A percentile compares a stretch with the other conserved stretches of the same genome.
Evolutionary conservation across 1,140 invertebrate species (phyloP).

Genomic region (Danaus melanippus): DNA sequence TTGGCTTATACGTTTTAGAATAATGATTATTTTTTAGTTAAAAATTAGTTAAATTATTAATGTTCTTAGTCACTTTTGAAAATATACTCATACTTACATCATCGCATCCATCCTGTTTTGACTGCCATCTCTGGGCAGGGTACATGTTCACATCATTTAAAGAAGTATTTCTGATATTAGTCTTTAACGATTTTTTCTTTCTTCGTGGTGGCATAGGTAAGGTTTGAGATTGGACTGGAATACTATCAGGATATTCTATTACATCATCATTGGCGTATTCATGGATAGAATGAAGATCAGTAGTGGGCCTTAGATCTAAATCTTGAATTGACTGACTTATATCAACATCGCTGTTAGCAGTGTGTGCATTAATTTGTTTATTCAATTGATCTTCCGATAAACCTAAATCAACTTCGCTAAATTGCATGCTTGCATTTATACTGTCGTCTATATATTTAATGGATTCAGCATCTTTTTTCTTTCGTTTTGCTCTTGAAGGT

Average conservation of each 20-base stretch:
- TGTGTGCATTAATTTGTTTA: conserved; percentile 27
- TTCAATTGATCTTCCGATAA: conserved; percentile 40
- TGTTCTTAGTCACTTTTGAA: too few species aligned
- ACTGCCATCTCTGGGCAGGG: conserved; percentile 32
- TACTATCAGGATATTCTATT: conserved; percentile 64
- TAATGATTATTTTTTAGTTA: too few species aligned
- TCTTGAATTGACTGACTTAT: conserved; percentile 18
- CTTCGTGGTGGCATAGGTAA: conserved; percentile 60
- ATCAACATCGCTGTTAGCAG: conserved; percentile 16
- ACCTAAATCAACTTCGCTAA: conserved; percentile 57
- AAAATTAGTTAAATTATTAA: too few species aligned
- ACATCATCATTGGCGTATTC: conserved; percentile 60
- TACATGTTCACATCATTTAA: conserved; percentile 47
- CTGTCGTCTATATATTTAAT: conserved; percentile 60
- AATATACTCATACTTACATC: conserved; percentile 45
- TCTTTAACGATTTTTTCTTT: conserved; percentile 46
- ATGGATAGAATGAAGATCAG: conserved; percentile 56
- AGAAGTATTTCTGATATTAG: conserved; percentile 49
- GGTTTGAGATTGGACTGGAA: conserved; percentile 63
- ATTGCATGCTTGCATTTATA: conserved; percentile 54
- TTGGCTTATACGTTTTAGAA: too few species aligned
- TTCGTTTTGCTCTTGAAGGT: conserved; percentile 64
- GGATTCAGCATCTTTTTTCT: conserved; percentile 59
- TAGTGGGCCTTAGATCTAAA: conserved; percentile 35
- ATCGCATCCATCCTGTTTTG: conserved; percentile 36